Evolutionary conservation across 2,888 invertebrate species (phyloP).

Genomic region (Ichneumoninae sp.): DNA sequence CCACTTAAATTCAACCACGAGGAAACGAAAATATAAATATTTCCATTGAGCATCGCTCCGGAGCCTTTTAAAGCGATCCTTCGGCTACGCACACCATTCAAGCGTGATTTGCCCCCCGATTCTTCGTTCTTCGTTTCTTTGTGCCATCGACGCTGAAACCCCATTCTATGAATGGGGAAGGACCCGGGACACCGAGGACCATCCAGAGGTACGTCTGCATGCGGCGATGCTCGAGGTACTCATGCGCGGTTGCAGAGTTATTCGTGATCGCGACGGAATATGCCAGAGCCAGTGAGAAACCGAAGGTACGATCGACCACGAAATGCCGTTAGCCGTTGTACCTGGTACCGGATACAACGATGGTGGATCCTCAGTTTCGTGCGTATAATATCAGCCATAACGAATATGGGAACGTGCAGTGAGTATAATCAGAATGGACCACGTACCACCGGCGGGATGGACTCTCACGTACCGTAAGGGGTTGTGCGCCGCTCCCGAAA

Average conservation of each 20-base stretch:
- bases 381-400: constrained; percentile 34
- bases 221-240: not conserved
- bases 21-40: constrained; percentile 81
- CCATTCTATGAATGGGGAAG: constrained; percentile 17
- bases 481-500: constrained; percentile 27
- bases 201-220: not conserved
- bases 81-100: constrained; percentile 60
- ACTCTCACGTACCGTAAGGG: constrained; percentile 44
- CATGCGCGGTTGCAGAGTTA: not conserved
- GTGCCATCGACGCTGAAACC: not conserved
- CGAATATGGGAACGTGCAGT: constrained; percentile 18
- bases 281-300: not conserved
- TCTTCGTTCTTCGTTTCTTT: constrained; percentile 12
- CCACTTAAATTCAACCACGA: constrained; percentile 42
- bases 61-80: constrained; percentile 76
- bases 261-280: constrained; percentile 2
- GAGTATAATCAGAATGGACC: constrained; percentile 48
- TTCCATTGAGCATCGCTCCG: constrained; percentile 76
- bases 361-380: constrained; percentile 37
- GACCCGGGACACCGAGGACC: not conserved
- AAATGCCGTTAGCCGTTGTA: constrained; percentile 21
- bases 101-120: constrained; percentile 42
- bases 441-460: constrained; percentile 33
- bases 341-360: not conserved
- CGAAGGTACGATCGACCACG: constrained; percentile 30